Base-by-base conservation (phyloP, 2,113 vertebrate genomes). In the Chloropsis hardwickii region DNA sequence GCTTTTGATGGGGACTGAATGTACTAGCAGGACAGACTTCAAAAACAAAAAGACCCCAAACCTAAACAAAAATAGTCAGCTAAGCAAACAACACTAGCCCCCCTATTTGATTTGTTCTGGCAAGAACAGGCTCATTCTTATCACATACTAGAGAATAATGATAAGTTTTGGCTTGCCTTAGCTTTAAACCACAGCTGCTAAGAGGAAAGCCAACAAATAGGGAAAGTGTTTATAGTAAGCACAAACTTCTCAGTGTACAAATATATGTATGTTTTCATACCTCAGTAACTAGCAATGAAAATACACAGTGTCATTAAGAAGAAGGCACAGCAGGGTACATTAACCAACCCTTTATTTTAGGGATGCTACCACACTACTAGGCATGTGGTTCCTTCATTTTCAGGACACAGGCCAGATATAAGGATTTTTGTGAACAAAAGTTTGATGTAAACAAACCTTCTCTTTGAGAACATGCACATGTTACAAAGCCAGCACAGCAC, bases 1-100 rank as follows among this genome's bases (percentile, higher is more conserved):
- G 67, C 92, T 95, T 95, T 42, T 76, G 76, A 86, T 76, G 58
- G 73, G 94, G 61, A 96, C 95, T 96, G 94, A 96, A 97, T 95
- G 93, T 96, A 94, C 95, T 94, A 88, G 80, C 82, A 88, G 20
- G 80, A 86, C 57, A 95, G 90, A 83, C 88, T 90, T 94, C 86
- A 97, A 90, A 93, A 96, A 81, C 72, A 86, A 90, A 90, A 91
- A 94, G 90, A n/a, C 0, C 73, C 44, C 82, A 90, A 97, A 92
- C 80, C 80, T 86, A 96, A 97, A 96, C 88, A 95, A 92, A 92
- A 97, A 88, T 29, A 93, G 86, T 94, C 86, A 83, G 83, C 64
- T 94, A 95, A 96, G 91, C 83, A 93, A 95, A 90, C 72, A 94
- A 37, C 77, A 93, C 57, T 70, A 85, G 77, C 64, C 86, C 71